These are phyloP conservation scores for Atethmia centrago DNA, from an alignment of 2,888 invertebrate genomes.

Conservation along the genomic window DNA sequence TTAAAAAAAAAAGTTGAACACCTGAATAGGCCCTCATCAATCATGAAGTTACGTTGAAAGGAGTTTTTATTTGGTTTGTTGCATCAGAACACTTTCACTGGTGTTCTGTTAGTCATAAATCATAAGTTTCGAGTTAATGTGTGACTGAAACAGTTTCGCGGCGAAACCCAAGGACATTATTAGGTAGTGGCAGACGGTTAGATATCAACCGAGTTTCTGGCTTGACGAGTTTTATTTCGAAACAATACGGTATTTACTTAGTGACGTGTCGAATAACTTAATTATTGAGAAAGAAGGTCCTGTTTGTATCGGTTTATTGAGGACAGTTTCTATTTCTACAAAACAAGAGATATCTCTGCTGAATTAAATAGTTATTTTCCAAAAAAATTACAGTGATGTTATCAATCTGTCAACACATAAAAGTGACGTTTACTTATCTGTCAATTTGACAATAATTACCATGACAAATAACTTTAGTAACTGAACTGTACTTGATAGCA, in stretches of 20 bases:
- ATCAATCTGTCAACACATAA: conserved; percentile 6
- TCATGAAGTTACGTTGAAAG: conserved; percentile 78
- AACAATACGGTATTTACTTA: conserved; percentile 26
- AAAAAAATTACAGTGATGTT: not conserved
- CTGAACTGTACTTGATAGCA: not conserved
- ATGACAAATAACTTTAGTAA: conserved; percentile 15
- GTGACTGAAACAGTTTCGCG: conserved; percentile 71
- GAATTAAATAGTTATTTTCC: not conserved
- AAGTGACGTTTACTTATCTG: conserved; percentile 10
- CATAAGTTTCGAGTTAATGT: conserved; percentile 72
- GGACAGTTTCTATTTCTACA: not conserved
- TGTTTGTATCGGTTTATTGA: not conserved
- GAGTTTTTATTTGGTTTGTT: conserved; percentile 73
- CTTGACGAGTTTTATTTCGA: conserved; percentile 52
- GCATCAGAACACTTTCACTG: conserved; percentile 83
- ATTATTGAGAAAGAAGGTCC: conserved; percentile 34
- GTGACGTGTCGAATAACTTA: conserved; percentile 40
- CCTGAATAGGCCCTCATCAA: conserved; percentile 83
- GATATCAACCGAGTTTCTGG: conserved; percentile 46
- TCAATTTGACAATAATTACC: conserved; percentile 31
- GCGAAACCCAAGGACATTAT: conserved; percentile 73
- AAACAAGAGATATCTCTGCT: not conserved
- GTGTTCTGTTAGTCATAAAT: conserved; percentile 78
- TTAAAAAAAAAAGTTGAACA: conserved; percentile 73
- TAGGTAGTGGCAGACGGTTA: conserved; percentile 61